phyloP scores from a whole-genome alignment of 2,113 vertebrate genomes.

The Gnathonemus longibarbis region DNA sequence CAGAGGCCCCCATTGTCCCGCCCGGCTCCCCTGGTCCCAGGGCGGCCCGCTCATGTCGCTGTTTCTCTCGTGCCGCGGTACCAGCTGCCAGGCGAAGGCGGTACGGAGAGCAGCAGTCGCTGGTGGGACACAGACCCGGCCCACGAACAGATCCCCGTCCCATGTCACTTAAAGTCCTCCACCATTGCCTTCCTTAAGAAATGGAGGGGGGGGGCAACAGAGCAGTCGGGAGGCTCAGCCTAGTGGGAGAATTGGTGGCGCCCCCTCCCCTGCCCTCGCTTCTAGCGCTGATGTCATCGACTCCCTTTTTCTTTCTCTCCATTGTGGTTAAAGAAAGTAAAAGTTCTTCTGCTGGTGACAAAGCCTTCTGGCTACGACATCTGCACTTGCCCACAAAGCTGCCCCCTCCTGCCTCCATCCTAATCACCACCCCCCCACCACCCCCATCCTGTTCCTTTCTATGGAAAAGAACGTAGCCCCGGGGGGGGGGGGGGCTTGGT shows the following conservation, averaged over 20 bases:
- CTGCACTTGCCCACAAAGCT: neutral
- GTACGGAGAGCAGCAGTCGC: too few relatives aligned
- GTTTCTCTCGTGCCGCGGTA: too few relatives aligned
- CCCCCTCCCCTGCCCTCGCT: neutral
- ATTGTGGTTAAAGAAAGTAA: slow-evolving; percentile 20
- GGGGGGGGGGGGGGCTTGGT: slow-evolving; percentile 35
- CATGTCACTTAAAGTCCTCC: neutral
- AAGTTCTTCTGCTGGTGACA: neutral
- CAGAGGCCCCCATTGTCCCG: neutral
- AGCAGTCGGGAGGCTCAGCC: neutral
- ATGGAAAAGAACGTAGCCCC: slow-evolving; percentile 56
- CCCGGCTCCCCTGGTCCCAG: neutral
- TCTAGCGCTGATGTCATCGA: neutral
- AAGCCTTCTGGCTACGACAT: neutral
- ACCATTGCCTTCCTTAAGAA: neutral
- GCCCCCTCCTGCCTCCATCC: slow-evolving; percentile 14
- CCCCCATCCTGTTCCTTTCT: slow-evolving; percentile 55
- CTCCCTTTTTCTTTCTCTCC: neutral
- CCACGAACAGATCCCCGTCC: neutral
- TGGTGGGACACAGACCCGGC: neutral
- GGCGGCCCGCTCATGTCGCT: neutral
- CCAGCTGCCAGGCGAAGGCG: neutral
- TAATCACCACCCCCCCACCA: slow-evolving; percentile 17
- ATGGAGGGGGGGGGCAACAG: neutral
- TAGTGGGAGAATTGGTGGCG: neutral